These are phyloP conservation scores for Nysson spinosus DNA, from an alignment of 2,888 invertebrate species.

Conservation along the genomic window DNA sequence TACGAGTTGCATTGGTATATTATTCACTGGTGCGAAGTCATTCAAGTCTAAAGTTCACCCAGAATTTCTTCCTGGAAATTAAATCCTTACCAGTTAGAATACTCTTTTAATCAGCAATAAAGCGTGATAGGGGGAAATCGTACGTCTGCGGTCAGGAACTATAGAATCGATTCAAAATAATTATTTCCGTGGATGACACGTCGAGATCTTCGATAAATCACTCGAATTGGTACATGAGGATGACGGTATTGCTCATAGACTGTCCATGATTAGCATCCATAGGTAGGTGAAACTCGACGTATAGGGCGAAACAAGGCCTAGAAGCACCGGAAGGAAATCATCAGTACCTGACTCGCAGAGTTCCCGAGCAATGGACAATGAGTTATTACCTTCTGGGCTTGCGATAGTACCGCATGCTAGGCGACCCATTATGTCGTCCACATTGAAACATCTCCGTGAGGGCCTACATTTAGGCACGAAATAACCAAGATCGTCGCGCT, in stretches of 20 bases:
- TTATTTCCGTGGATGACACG: slow-evolving; percentile 15
- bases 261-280: slow-evolving; percentile 48
- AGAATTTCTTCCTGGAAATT: too few species aligned
- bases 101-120: too few species aligned
- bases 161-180: slow-evolving; percentile 14
- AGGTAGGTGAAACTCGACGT: slow-evolving; percentile 30
- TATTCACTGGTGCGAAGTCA: too few species aligned
- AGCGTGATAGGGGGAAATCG: not conserved
- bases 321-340: slow-evolving; percentile 70
- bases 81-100: too few species aligned
- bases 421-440: slow-evolving; percentile 57
- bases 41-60: too few species aligned
- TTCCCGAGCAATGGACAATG: slow-evolving; percentile 68
- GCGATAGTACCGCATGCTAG: slow-evolving; percentile 50
- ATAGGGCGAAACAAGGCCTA: slow-evolving; percentile 36
- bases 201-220: slow-evolving; percentile 38
- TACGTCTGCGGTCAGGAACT: not conserved
- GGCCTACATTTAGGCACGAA: slow-evolving; percentile 52
- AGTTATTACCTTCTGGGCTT: slow-evolving; percentile 68
- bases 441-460: slow-evolving; percentile 62
- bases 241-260: slow-evolving; percentile 41
- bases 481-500: slow-evolving; percentile 62
- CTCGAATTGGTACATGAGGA: slow-evolving; percentile 34
- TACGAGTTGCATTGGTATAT: too few species aligned
- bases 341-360: slow-evolving; percentile 67